phyloP scores from a whole-genome alignment of 2,888 invertebrate genomes.

The Diadromus collaris region DNA sequence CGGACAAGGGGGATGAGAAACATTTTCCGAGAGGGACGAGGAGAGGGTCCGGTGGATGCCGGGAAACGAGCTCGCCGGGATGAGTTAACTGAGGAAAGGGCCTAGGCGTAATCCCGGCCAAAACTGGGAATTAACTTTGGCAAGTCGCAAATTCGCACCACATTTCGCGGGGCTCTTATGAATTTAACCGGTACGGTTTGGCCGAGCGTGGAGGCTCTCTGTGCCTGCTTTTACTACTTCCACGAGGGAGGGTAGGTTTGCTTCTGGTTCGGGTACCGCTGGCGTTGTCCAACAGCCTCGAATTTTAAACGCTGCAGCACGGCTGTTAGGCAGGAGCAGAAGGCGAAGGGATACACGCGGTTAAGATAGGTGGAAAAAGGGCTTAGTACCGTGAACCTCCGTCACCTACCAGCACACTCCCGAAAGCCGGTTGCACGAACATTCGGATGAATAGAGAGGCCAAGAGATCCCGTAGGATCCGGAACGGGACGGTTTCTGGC shows the following conservation, averaged over 20 bases:
- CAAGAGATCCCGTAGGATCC: not conserved
- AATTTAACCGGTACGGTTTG: constrained; percentile 70
- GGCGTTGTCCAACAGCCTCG: constrained; percentile 16
- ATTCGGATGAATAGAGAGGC: constrained; percentile 24
- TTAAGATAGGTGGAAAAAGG: constrained; percentile 47
- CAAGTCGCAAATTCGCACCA: constrained; percentile 76
- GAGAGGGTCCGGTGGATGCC: constrained; percentile 27
- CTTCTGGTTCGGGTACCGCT: constrained; percentile 1
- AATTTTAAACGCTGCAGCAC: constrained; percentile 15
- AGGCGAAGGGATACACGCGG: constrained; percentile 37
- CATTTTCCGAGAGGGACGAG: constrained; percentile 44
- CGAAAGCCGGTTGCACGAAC: constrained; percentile 32
- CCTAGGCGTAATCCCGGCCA: constrained; percentile 73
- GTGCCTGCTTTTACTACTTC: constrained; percentile 18
- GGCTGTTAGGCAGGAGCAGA: not conserved
- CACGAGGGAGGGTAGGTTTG: too few relatives aligned
- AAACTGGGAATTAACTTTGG: constrained; percentile 75
- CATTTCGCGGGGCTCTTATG: constrained; percentile 75
- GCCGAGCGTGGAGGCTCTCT: constrained; percentile 32
- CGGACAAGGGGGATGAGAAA: constrained; percentile 32
- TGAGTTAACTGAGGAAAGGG: constrained; percentile 64
- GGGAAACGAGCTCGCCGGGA: constrained; percentile 35
- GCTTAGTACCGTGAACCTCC: constrained; percentile 29
- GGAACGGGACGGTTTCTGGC: constrained; percentile 36
- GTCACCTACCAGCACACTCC: constrained; percentile 10